A percentile compares a stretch with the other conserved stretches of the same genome.
Conservation (phyloP, 2,113 vertebrate species). For the Pterocles orientalis region DNA sequence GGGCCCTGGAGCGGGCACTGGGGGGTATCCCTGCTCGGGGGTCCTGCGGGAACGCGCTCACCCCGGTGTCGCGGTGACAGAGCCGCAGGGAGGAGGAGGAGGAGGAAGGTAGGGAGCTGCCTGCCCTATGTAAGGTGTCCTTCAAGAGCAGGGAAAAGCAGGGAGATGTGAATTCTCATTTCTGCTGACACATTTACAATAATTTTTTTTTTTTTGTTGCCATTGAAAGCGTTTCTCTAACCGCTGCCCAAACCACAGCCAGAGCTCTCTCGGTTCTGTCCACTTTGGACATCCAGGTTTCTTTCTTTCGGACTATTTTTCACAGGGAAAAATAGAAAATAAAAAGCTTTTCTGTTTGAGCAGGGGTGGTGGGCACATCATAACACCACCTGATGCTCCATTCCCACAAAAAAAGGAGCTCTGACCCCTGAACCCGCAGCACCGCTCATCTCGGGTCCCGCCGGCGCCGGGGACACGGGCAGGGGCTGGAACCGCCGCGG, state of each 20-base stretch:
- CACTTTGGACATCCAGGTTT: background rate
- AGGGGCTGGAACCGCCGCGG: constrained; percentile 42
- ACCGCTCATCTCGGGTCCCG: background rate
- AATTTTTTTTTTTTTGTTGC: background rate
- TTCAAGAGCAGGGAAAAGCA: background rate
- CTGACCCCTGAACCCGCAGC: background rate
- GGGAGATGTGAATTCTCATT: rapidly evolving
- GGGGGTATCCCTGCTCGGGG: background rate
- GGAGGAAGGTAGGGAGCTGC: background rate
- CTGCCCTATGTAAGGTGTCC: rapidly evolving
- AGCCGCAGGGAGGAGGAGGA: background rate
- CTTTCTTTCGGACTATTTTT: background rate
- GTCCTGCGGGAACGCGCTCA: background rate
- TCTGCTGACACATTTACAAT: background rate
- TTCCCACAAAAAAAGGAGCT: background rate
- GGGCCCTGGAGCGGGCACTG: background rate
- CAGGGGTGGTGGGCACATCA: background rate
- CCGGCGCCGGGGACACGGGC: background rate
- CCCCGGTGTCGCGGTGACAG: background rate
- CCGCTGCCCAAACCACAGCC: background rate
- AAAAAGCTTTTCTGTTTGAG: background rate
- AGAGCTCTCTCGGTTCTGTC: background rate
- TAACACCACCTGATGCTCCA: background rate
- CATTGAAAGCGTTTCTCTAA: background rate
- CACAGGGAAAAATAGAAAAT: background rate